Percentiles rank a stretch among this genome's conserved stretches.
These are phyloP conservation scores for Iguana delicatissima DNA, from an alignment of 2,797 vertebrate species.

Conservation along the genomic window DNA sequence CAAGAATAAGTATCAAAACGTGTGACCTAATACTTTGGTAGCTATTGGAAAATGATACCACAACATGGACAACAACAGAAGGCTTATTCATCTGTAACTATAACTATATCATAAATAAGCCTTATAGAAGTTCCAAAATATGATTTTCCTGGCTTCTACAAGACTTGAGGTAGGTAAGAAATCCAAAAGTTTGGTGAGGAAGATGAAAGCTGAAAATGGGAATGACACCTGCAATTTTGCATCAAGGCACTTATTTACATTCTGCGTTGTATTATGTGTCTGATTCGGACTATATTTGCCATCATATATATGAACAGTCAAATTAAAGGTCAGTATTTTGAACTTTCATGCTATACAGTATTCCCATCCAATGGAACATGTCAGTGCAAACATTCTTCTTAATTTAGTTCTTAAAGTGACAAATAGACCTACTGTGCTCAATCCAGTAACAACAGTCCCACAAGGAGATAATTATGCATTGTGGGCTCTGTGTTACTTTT, in stretches of 20 bases:
- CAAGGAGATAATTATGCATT: slow-evolving; percentile 36
- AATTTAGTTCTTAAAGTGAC: background rate
- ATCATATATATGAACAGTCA: slow-evolving; percentile 35
- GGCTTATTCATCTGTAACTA: background rate
- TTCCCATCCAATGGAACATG: background rate
- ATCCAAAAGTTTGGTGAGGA: background rate
- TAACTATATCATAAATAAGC: background rate
- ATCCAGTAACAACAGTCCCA: background rate
- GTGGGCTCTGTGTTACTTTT: slow-evolving; percentile 5
- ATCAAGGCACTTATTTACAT: background rate
- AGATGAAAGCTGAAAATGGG: background rate
- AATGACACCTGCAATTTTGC: background rate
- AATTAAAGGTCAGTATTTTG: background rate
- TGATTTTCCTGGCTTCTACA: slow-evolving; percentile 7
- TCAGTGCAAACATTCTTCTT: slow-evolving; percentile 43
- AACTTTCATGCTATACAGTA: background rate
- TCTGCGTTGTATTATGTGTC: background rate
- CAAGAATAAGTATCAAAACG: background rate
- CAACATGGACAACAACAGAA: background rate
- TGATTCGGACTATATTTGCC: background rate
- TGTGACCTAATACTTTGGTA: background rate
- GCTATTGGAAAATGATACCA: background rate
- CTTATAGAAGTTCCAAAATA: background rate
- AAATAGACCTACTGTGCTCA: background rate
- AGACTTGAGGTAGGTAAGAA: background rate